Base-by-base conservation (phyloP, 2,888 invertebrate genomes). In the Portevinia maculata region DNA sequence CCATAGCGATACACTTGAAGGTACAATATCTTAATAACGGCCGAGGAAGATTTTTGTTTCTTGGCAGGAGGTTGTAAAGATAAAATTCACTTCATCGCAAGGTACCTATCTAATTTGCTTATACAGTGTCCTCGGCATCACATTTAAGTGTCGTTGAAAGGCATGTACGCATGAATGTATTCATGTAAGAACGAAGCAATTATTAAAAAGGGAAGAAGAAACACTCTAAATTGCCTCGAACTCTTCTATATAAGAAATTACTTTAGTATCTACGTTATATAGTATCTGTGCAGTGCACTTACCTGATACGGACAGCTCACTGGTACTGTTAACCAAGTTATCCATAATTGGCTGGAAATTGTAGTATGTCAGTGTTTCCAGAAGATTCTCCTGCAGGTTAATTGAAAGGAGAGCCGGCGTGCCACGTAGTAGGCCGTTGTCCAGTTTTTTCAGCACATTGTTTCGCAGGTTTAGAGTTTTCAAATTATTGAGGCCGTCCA, bases 291-390 rank as follows among this genome's bases (percentile, higher is more conserved):
- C 13, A 17, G 9, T 57, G 62, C 65, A 86, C 94, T 93, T 92
- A 96, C 96, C 95, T 92, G 94, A 94, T 81, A 96, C 91, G 87
- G 94, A 93, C 89, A 96, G 93, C 92, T 94, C 94, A 89, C 95
- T 94, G 88, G 93, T 93, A 86, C 91, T 92, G 87, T 95, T 94
- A 91, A 94, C 94, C 90, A 96, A 93, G 91, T 95, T 95, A 89
- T 94, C 94, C 90, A 95, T 92, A 90, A 96, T 94, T 79, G 96
- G 96, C 89, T 94, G 93, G 85, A 90, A 90, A 88, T 95, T 95
- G 88, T 94, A 94, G 89, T 93, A 94, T 87, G 95, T 94, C 89
- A 97, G 92, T 65, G 95, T 95, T 89, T 94, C 94, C 87, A 97
- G 92, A 86, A 93, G 92, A 90, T 97, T 97, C 85, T 94, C 93